Conservation (phyloP, 2,888 invertebrate genomes). For the Dolichomitus sp. region DNA sequence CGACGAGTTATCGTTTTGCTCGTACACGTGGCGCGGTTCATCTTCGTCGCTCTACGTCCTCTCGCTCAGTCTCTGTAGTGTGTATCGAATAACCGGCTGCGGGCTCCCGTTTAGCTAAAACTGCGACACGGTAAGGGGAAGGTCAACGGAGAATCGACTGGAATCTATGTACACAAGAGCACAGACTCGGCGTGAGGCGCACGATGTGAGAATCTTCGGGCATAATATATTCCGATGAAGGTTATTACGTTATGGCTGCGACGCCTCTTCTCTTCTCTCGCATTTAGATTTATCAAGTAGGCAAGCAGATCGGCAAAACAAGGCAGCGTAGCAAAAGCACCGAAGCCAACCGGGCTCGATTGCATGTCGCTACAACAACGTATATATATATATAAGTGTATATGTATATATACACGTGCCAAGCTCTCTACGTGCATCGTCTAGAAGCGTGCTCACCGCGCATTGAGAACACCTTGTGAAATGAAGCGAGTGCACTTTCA, state of each 20-base stretch:
- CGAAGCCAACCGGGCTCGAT: conserved; percentile 27
- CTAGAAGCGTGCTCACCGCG: conserved; percentile 57
- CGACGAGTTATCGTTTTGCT: conserved; percentile 47
- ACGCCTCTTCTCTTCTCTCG: not conserved
- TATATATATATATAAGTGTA: not conserved
- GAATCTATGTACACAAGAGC: not conserved
- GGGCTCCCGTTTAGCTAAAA: not conserved
- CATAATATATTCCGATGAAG: conserved; percentile 13
- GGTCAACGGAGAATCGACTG: not conserved
- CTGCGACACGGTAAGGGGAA: not conserved
- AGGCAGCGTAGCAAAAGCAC: conserved; percentile 15
- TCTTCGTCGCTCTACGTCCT: conserved; percentile 23
- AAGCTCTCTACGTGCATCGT: conserved; percentile 30
- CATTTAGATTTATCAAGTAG: conserved; percentile 21
- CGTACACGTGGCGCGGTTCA: conserved; percentile 45
- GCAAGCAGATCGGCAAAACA: conserved; percentile 19
- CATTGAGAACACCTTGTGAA: conserved; percentile 75
- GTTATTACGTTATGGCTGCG: not conserved
- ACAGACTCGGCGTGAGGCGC: not conserved
- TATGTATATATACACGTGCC: not conserved
- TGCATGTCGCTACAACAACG: conserved; percentile 29
- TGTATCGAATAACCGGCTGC: conserved; percentile 27
- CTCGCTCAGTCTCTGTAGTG: not conserved
- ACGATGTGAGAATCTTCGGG: conserved; percentile 5
- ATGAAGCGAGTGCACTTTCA: conserved; percentile 82